phyloP scores from a whole-genome alignment of 2,888 invertebrate genomes.

The Mythimna albipuncta region DNA sequence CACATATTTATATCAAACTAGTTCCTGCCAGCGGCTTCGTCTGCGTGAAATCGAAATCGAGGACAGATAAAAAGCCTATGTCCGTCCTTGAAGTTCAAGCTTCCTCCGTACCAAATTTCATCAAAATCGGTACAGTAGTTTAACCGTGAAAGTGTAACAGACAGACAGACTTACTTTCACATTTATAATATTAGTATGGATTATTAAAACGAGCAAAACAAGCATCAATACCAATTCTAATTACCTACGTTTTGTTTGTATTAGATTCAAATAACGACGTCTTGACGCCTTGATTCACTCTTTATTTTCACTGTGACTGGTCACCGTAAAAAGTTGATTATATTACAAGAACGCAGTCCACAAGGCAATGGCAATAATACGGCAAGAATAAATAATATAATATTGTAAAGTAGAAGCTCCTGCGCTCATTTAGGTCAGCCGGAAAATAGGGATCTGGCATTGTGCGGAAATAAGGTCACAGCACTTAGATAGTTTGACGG shows the following conservation, averaged over 20 bases:
- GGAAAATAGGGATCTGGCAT: constrained; percentile 20
- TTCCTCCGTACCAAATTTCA: no score
- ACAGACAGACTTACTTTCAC: no score
- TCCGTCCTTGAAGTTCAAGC: no score
- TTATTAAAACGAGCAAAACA: constrained; percentile 2
- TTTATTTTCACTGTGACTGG: background rate
- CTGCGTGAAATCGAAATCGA: no score
- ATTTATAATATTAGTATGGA: no score
- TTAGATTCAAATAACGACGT: constrained; percentile 5
- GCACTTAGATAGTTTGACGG: background rate
- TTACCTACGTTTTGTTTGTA: constrained; percentile 13
- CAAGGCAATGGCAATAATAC: no score
- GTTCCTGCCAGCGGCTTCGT: no score
- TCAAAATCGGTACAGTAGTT: no score
- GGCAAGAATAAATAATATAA: constrained; percentile 6
- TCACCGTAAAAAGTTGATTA: constrained; percentile 1
- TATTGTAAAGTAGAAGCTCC: background rate
- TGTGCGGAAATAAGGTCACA: constrained; percentile 11
- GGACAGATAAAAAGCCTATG: no score
- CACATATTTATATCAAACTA: constrained; percentile 7
- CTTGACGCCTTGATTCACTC: constrained; percentile 3
- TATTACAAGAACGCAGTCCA: background rate
- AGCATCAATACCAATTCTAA: constrained; percentile 13
- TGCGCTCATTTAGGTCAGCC: constrained; percentile 24
- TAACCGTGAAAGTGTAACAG: no score